Evolutionary conservation across 2,888 invertebrate genomes (phyloP).

Genomic region (Vanessa cardui): DNA sequence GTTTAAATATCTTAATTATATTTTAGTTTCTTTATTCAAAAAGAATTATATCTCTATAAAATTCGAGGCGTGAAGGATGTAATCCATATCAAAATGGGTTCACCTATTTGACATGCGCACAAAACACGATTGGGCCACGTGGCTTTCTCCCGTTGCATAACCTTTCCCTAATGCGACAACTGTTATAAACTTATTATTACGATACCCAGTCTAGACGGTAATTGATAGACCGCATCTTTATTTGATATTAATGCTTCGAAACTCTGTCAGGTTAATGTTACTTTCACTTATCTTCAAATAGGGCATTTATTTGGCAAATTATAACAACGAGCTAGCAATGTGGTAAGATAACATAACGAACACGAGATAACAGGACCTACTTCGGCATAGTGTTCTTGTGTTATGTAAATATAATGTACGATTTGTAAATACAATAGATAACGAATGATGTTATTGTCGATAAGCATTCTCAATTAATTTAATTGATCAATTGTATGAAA

Average conservation of each 20-base stretch:
- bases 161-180: slow-evolving; percentile 53
- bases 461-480: neutral
- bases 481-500: neutral
- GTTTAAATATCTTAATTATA: neutral
- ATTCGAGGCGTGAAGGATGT: neutral
- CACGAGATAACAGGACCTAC: neutral
- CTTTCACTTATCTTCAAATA: neutral
- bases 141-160: slow-evolving; percentile 77
- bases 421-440: neutral
- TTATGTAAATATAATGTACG: neutral
- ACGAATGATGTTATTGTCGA: neutral
- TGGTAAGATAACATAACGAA: neutral
- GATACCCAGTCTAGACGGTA: slow-evolving; percentile 14
- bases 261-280: neutral
- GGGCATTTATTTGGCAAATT: neutral
- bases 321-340: neutral
- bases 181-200: neutral
- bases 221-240: neutral
- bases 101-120: slow-evolving; percentile 64
- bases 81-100: slow-evolving; percentile 18
- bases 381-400: neutral
- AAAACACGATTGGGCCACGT: slow-evolving; percentile 61
- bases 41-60: neutral
- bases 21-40: neutral
- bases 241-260: neutral